phyloP scores from a whole-genome alignment of 1,140 invertebrate genomes.

The Penaeus chinensis region DNA sequence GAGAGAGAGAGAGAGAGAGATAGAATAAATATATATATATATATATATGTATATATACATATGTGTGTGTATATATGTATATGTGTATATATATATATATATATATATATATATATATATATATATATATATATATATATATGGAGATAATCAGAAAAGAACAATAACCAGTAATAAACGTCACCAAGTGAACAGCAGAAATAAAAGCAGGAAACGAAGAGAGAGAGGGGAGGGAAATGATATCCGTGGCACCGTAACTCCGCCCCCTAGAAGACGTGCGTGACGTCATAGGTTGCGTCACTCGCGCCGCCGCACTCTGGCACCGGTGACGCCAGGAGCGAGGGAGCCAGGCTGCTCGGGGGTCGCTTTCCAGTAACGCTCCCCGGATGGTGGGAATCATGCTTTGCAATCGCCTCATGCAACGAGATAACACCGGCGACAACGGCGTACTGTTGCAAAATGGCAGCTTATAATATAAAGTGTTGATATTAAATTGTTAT shows the following conservation, averaged over 20 bases:
- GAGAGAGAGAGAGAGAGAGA: background rate
- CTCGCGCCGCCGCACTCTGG: conserved; percentile 20
- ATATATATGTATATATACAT: conserved; percentile 21
- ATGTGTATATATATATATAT: background rate
- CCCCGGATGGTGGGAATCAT: conserved; percentile 17
- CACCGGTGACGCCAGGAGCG: conserved; percentile 25
- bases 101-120: conserved; percentile 34
- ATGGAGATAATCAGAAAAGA: background rate
- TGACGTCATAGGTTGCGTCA: conserved; percentile 4
- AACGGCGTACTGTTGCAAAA: background rate
- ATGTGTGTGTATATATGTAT: conserved; percentile 11
- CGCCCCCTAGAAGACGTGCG: conserved; percentile 34
- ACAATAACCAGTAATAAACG: too few species aligned
- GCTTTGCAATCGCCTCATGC: conserved; percentile 19
- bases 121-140: conserved; percentile 23
- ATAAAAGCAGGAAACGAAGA: background rate
- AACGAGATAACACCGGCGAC: conserved; percentile 3
- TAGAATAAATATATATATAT: conserved; percentile 58
- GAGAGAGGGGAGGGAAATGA: background rate
- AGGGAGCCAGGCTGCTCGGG: background rate
- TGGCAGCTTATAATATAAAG: too few species aligned
- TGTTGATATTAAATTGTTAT: too few species aligned
- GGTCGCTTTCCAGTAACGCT: conserved; percentile 4
- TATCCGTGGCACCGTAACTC: conserved; percentile 12
- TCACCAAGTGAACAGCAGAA: too few species aligned